phyloP scores from a whole-genome alignment of 2,113 vertebrate species.

The Brachirus orientalis region DNA sequence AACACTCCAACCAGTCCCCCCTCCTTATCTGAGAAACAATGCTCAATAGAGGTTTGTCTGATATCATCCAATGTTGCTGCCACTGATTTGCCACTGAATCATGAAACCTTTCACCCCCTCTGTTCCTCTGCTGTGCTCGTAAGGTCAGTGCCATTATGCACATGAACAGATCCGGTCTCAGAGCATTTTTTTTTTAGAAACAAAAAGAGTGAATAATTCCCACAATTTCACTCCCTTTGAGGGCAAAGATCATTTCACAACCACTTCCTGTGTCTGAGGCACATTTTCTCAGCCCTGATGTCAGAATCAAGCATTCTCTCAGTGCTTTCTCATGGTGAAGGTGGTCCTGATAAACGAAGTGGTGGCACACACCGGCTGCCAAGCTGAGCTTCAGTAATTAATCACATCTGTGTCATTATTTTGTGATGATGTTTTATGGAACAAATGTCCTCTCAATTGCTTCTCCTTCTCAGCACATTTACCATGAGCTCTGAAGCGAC shows the following conservation, averaged over 20 bases:
- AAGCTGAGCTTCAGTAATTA: no score
- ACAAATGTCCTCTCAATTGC: no score
- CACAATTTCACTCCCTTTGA: background rate
- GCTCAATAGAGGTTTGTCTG: slow-evolving; percentile 61
- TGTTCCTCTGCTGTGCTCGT: slow-evolving; percentile 48
- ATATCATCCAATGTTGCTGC: slow-evolving; percentile 63
- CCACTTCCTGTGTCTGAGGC: slow-evolving; percentile 24
- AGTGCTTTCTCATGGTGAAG: slow-evolving; percentile 37
- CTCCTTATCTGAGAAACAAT: slow-evolving; percentile 67
- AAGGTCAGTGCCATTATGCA: slow-evolving; percentile 9
- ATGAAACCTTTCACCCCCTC: slow-evolving; percentile 31
- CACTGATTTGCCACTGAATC: slow-evolving; percentile 56
- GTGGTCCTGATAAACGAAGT: slow-evolving; percentile 34
- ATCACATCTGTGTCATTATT: no score
- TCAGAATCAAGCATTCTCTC: slow-evolving; percentile 7
- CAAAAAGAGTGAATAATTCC: background rate
- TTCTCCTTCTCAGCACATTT: no score
- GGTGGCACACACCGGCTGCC: no score
- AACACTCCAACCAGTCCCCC: slow-evolving; percentile 5
- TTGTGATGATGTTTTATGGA: slow-evolving; percentile 1
- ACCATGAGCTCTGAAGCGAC: background rate
- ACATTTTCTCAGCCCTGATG: no score
- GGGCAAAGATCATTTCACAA: slow-evolving; percentile 25
- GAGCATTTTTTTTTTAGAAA: background rate
- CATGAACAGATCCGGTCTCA: slow-evolving; percentile 11